Base-by-base conservation (phyloP, 2,113 vertebrate genomes). In the Aphyosemion australe region DNA sequence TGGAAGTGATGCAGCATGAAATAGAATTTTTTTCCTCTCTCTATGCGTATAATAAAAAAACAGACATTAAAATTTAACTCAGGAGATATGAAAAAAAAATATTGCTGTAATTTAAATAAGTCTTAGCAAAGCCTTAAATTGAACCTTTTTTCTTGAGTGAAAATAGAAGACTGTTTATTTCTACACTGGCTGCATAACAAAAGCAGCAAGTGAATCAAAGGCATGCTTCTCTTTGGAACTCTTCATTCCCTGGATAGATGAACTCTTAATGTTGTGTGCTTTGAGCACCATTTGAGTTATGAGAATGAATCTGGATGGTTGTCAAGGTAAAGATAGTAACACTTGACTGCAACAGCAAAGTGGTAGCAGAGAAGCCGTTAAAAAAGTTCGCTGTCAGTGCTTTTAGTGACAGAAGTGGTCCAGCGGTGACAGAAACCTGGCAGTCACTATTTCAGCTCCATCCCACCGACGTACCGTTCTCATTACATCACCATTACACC, bases 281-380 rank as follows among this genome's bases (percentile, higher is more conserved):
- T 69, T 73, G 70, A 77, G 71, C 75, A 57, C 53, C 62, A 58
- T 48, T 64, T 72, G 78, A 78, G 80, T 71, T 51, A 66, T 18
- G 69, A 82, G 63, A 89, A 88, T 88, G 83, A 87, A 90, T 88
- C 84, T 86, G 77, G 87, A 90, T 84, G 88, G 90, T 80, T 91
- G 85, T 87, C 84, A 54, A 81, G 81, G 69, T 72, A 78, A 79
- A 86, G 74, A 87, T 86, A 87, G 82, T 86, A 58, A 78, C 78
- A 87, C 85, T 89, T 84, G 85, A 83, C 87, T 47, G 50, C 26
- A 52, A 80, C 89, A 86, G 87, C 79, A 82, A 73, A 87, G 76
- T 43, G 11, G 51, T 61, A 70, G 0, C 47, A 73, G 64, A 45
- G 56, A 57, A 73, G 65, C 46, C 41, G 3, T 8, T 49, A 37